Percentiles rank a stretch among this genome's conserved stretches.
Evolutionary conservation across 2,888 invertebrate species (phyloP).

Genomic region (Idaea dimidiata): DNA sequence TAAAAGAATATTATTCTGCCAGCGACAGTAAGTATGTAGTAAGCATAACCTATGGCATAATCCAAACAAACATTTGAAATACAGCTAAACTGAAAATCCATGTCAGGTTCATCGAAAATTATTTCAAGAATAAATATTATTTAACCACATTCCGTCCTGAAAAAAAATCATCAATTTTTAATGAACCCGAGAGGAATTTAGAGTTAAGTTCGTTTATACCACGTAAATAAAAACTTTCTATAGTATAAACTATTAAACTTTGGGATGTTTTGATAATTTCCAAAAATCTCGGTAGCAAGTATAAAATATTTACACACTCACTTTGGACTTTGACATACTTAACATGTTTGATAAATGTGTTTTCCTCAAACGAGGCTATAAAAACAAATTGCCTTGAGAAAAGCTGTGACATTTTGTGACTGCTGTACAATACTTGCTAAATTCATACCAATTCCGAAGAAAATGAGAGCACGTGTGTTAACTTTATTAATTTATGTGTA

Average conservation of each 20-base stretch:
- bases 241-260: neutral
- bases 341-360: conserved; percentile 3
- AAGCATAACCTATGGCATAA: no score
- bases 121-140: no score
- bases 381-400: conserved; percentile 1
- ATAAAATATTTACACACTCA: neutral
- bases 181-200: no score
- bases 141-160: no score
- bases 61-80: no score
- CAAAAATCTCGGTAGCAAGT: neutral
- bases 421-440: neutral
- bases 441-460: neutral
- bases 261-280: neutral
- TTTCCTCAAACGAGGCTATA: neutral
- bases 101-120: no score
- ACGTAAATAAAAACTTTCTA: no score
- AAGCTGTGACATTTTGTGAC: neutral
- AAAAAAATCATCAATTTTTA: no score
- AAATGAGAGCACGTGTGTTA: neutral
- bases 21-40: no score
- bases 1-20: no score
- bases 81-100: no score
- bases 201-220: no score
- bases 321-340: neutral
- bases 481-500: neutral